These are phyloP conservation scores for Ferrisia virgata DNA, from an alignment of 2,888 invertebrate species.

Conservation along the genomic window DNA sequence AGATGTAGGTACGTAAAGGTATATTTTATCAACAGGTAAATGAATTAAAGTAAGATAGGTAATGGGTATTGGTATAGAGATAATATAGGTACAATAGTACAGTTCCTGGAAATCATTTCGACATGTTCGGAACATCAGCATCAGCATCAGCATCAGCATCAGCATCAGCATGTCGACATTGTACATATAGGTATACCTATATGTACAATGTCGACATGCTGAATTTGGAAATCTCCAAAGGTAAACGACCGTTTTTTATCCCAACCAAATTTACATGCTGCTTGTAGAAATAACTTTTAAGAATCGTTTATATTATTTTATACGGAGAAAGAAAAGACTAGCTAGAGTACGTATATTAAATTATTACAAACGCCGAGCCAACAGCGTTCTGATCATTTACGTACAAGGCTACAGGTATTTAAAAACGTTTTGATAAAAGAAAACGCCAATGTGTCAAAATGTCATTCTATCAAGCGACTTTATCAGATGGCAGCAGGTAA, in stretches of 20 bases:
- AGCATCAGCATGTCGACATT: not conserved
- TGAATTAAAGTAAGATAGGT: too few relatives aligned
- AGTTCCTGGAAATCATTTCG: not conserved
- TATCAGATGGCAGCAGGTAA: conserved; percentile 30
- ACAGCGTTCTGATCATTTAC: conserved; percentile 25
- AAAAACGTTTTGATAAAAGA: conserved; percentile 27
- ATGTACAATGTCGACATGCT: not conserved
- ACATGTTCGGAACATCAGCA: not conserved
- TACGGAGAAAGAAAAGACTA: conserved; percentile 21
- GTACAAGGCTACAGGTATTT: conserved; percentile 13
- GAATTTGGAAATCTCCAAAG: not conserved
- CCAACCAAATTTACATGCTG: not conserved
- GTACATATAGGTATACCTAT: not conserved
- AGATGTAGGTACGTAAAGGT: not conserved
- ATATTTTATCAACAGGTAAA: too few relatives aligned
- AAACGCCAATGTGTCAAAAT: conserved; percentile 34
- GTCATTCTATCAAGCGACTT: conserved; percentile 36
- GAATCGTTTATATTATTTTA: conserved; percentile 1
- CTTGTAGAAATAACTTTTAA: not conserved
- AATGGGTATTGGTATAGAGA: too few relatives aligned
- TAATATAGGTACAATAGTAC: too few relatives aligned
- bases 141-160: not conserved
- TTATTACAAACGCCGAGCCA: not conserved
- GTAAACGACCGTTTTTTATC: not conserved
- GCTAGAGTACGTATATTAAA: conserved; percentile 17